These are phyloP conservation scores for Sinocyclocheilus rhinocerous DNA, from an alignment of 2,113 vertebrate genomes.

Conservation along the genomic window DNA sequence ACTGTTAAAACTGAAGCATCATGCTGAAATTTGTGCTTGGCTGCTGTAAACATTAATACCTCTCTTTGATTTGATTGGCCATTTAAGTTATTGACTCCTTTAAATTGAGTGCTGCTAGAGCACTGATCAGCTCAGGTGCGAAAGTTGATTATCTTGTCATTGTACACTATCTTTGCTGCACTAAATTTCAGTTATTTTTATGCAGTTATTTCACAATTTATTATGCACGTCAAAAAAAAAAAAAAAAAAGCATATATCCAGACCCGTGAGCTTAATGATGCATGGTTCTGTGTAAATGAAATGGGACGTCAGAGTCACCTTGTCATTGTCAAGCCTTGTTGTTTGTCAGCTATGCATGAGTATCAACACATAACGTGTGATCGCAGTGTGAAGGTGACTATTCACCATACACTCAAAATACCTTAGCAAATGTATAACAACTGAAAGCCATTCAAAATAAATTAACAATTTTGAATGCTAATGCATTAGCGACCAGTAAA, in stretches of 20 bases:
- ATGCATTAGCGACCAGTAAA: no score
- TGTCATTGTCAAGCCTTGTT: neutral
- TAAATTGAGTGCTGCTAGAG: neutral
- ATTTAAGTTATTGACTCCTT: neutral
- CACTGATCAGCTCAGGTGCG: neutral
- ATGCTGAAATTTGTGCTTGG: no score
- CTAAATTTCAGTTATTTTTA: neutral
- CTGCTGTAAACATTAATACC: no score
- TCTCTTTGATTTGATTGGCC: neutral
- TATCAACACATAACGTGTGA: neutral
- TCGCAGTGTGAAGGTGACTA: no score
- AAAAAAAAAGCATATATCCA: neutral
- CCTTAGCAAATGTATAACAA: no score
- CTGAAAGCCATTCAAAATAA: no score
- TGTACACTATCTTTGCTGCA: neutral
- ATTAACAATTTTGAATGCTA: no score
- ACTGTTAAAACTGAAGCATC: no score
- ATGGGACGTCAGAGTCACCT: neutral
- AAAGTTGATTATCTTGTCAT: neutral
- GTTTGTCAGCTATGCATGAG: neutral
- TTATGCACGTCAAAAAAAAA: neutral
- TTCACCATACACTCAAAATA: no score
- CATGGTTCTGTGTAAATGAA: neutral
- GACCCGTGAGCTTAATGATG: neutral
- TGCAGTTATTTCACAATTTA: neutral